Conservation (phyloP, 2,888 invertebrate species). For the Eupithecia subumbrata region DNA sequence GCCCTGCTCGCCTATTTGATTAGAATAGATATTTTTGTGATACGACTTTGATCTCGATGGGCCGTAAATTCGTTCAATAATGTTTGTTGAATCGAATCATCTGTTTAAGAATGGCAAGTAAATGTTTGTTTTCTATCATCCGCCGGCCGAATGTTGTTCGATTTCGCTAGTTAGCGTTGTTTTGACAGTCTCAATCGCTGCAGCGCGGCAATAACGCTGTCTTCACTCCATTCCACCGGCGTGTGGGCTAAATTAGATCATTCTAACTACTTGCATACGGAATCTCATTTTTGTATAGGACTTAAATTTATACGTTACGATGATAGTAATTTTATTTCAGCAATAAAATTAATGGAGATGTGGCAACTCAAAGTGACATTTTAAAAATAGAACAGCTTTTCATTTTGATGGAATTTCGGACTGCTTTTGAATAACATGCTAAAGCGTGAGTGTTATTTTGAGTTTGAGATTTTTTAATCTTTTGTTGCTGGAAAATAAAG, state of each 20-base stretch:
- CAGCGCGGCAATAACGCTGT: conserved; percentile 72
- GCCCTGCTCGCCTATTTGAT: conserved; percentile 52
- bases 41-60: conserved; percentile 73
- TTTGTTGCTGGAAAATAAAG: not conserved
- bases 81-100: conserved; percentile 76
- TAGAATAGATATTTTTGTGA: conserved; percentile 63
- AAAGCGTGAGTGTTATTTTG: conserved; percentile 7
- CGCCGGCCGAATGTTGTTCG: conserved; percentile 76
- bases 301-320: conserved; percentile 42
- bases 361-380: conserved; percentile 25
- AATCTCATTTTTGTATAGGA: conserved; percentile 48
- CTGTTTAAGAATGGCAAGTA: conserved; percentile 75
- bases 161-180: conserved; percentile 78
- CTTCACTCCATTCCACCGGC: conserved; percentile 63
- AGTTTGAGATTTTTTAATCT: not conserved
- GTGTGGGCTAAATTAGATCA: conserved; percentile 59
- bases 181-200: conserved; percentile 80
- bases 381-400: conserved; percentile 24
- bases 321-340: conserved; percentile 28
- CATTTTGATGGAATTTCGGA: conserved; percentile 24
- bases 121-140: conserved; percentile 82
- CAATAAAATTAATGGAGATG: conserved; percentile 24
- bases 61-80: conserved; percentile 74
- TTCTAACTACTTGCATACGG: conserved; percentile 49
- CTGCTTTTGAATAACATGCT: conserved; percentile 12